Evolutionary conservation across 2,797 vertebrate species (phyloP).

Genomic region (Pterois miles): DNA sequence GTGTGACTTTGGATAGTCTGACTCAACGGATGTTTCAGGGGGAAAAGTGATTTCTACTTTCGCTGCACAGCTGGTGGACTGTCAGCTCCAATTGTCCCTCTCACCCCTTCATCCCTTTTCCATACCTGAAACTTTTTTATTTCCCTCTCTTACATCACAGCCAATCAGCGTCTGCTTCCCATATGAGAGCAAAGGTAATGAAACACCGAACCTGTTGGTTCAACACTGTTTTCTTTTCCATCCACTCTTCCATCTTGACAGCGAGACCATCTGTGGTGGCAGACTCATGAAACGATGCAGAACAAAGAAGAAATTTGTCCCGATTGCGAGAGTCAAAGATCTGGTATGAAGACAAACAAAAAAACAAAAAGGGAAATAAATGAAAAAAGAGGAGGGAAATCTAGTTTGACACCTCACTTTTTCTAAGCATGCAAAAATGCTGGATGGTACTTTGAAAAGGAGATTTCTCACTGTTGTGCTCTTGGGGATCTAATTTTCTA

Average conservation of each 20-base stretch:
- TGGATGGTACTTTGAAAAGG: not conserved
- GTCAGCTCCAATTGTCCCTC: slow-evolving; percentile 50
- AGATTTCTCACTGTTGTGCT: too few species aligned
- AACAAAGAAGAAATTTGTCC: slow-evolving; percentile 49
- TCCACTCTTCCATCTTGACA: slow-evolving; percentile 29
- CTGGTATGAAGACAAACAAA: slow-evolving; percentile 3
- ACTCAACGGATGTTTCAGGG: slow-evolving; percentile 53
- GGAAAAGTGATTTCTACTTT: slow-evolving; percentile 54
- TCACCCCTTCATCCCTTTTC: not conserved
- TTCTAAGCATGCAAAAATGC: not conserved
- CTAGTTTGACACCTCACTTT: not conserved
- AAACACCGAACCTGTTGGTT: slow-evolving; percentile 43
- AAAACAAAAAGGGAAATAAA: not conserved
- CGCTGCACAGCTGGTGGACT: slow-evolving; percentile 62
- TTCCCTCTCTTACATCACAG: slow-evolving; percentile 26
- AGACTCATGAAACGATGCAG: slow-evolving; percentile 39
- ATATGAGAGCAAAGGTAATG: slow-evolving; percentile 42
- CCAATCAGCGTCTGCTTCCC: slow-evolving; percentile 48
- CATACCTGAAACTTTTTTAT: not conserved
- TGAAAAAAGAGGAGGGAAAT: not conserved
- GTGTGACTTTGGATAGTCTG: slow-evolving; percentile 39
- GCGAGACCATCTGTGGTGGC: slow-evolving; percentile 47
- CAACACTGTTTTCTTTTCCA: slow-evolving; percentile 12
- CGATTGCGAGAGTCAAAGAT: slow-evolving; percentile 12
- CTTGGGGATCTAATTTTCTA: not conserved